These are phyloP conservation scores for Automeris io DNA, from an alignment of 2,888 invertebrate genomes.

Conservation along the genomic window DNA sequence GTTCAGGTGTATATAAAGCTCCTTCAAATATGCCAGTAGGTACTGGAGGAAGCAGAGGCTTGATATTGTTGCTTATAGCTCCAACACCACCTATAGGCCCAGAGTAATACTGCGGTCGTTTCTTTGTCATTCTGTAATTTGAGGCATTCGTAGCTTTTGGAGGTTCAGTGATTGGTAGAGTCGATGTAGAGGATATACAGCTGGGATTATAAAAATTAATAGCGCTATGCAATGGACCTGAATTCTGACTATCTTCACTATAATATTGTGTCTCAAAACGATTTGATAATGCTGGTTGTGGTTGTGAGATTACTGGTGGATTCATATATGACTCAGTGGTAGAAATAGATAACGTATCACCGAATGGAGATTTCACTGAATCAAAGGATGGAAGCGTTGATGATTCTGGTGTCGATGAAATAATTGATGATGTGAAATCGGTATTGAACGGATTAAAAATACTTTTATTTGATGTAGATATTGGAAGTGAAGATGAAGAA, in stretches of 20 bases:
- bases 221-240: neutral
- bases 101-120: conserved; percentile 65
- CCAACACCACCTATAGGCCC: conserved; percentile 67
- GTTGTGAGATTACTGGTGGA: conserved; percentile 6
- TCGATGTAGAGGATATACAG: neutral
- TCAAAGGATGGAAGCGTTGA: neutral
- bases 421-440: neutral
- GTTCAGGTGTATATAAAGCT: conserved; percentile 46
- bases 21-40: conserved; percentile 39
- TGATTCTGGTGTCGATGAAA: neutral
- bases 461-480: neutral
- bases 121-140: conserved; percentile 60
- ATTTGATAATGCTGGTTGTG: conserved; percentile 21
- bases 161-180: conserved; percentile 34
- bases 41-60: conserved; percentile 42
- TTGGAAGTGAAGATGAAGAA: conserved; percentile 6
- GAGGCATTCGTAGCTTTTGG: conserved; percentile 46
- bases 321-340: conserved; percentile 10
- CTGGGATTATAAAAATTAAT: neutral
- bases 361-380: conserved; percentile 3
- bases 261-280: conserved; percentile 13
- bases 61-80: conserved; percentile 54
- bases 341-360: neutral
- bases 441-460: no score
- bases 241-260: neutral